Base-by-base conservation (phyloP, 2,113 vertebrate genomes). In the Potamarius usumacintae region DNA sequence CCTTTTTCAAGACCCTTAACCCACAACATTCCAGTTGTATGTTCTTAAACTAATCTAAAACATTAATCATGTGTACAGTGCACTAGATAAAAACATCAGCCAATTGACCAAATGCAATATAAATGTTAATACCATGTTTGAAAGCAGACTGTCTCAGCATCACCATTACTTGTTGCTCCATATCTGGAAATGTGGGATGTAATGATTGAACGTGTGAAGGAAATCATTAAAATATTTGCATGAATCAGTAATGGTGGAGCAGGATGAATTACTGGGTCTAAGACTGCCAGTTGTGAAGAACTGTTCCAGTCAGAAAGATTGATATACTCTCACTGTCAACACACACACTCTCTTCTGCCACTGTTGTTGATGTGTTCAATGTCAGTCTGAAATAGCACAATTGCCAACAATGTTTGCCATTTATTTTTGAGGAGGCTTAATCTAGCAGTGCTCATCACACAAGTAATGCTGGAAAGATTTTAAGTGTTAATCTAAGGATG, bases 361-460 rank as follows among this genome's bases (percentile, higher is more conserved):
- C 79, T 82, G 55, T 63, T 22, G 65, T 42, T 71, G 62, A 89
- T 92, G 87, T 57, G 84, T 85, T 84, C 89, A 92, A 62, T 87
- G 83, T 87, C 81, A 72, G 89, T 92, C 74, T 88, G 91, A 90
- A 83, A 92, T 86, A 67, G 69, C 74, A 62, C 62, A 72, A 87
- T 88, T 80, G 52, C 72, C 42, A 82, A 63, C 69, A 69, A 79
- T 53, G 85, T 90, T 91, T 90, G 7, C 76, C 53, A 10, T 63
- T 85, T 52, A 10, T 50, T 62, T 77, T 77, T 15, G 22, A 62
- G 27, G 50, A 86, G 50, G 77, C 62, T 69, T 69, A 55, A 69
- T 81, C 30, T 86, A 58, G 42, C 52, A 25, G 62, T 79, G 48
- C 85, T 86, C 65, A 81, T 79, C 52, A 67, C 18, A 12, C 7